phyloP scores from a whole-genome alignment of 2,888 invertebrate genomes.

The Athetis lepigone region DNA sequence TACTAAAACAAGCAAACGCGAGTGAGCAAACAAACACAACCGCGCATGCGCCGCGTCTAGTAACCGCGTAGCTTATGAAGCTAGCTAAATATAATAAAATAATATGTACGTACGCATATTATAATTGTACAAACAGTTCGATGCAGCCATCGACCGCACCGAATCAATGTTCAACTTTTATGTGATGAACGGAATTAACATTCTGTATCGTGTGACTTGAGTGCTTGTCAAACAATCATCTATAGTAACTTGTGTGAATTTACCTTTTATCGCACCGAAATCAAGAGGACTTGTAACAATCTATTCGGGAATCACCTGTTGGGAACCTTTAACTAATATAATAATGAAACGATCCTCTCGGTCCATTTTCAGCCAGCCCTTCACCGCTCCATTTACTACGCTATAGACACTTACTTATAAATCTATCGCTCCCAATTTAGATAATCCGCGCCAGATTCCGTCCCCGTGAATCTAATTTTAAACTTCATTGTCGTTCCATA shows the following conservation, averaged over 20 bases:
- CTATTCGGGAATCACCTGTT: conserved; percentile 52
- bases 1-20: conserved; percentile 84
- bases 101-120: conserved; percentile 45
- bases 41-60: conserved; percentile 72
- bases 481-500: conserved; percentile 39
- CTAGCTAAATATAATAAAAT: conserved; percentile 61
- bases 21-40: conserved; percentile 78
- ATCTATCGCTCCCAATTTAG: conserved; percentile 55
- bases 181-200: conserved; percentile 11
- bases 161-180: conserved; percentile 32
- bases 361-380: conserved; percentile 40
- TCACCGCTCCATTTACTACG: conserved; percentile 43
- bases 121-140: conserved; percentile 53
- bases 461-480: conserved; percentile 49
- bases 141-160: conserved; percentile 38
- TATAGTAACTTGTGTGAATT: neutral
- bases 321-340: conserved; percentile 38
- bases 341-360: conserved; percentile 52
- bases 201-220: neutral
- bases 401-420: conserved; percentile 54
- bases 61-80: conserved; percentile 62
- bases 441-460: conserved; percentile 45
- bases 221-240: neutral
- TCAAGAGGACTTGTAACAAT: conserved; percentile 18
- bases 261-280: conserved; percentile 5